A percentile compares a stretch with the other conserved stretches of the same genome.
phyloP scores from a whole-genome alignment of 1,140 invertebrate species.

The Pectinophora gossypiella region DNA sequence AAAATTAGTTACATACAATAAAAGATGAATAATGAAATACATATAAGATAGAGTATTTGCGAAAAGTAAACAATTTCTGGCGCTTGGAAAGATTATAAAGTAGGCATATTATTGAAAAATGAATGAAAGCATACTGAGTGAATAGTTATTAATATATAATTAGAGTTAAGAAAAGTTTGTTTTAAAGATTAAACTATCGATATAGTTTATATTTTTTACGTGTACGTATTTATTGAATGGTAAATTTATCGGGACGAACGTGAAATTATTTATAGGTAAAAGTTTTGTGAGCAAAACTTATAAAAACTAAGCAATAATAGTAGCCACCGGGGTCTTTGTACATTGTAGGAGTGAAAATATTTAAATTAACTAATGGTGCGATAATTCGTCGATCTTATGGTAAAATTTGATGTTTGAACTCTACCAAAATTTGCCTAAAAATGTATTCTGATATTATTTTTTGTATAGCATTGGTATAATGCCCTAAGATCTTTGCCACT shows the following conservation, averaged over 20 bases:
- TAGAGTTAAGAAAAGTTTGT: conserved; percentile 69
- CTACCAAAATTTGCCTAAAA: conserved; percentile 55
- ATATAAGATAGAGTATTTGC: conserved; percentile 65
- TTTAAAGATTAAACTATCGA: conserved; percentile 75
- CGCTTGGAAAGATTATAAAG: conserved; percentile 74
- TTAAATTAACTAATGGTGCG: conserved; percentile 71
- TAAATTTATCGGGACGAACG: conserved; percentile 73
- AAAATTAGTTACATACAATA: conserved; percentile 58
- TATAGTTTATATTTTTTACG: conserved; percentile 76
- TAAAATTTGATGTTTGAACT: conserved; percentile 45
- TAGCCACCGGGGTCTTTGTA: conserved; percentile 70
- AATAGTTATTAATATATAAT: conserved; percentile 76
- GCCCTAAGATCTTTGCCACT: conserved; percentile 60
- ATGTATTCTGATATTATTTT: conserved; percentile 62
- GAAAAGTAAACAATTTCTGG: conserved; percentile 51
- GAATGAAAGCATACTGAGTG: conserved; percentile 70
- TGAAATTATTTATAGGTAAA: conserved; percentile 74
- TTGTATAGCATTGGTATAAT: conserved; percentile 50
- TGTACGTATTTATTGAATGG: conserved; percentile 75
- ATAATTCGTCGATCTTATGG: conserved; percentile 64
- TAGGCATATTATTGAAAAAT: conserved; percentile 73
- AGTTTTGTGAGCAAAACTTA: conserved; percentile 73
- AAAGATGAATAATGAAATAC: conserved; percentile 53
- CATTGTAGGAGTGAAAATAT: conserved; percentile 61
- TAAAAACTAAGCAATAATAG: conserved; percentile 76